Evolutionary conservation across 2,113 vertebrate genomes (phyloP), one percentile per base, ranked within the genome.

Genomic region (Ceratotherium simum): DNA sequence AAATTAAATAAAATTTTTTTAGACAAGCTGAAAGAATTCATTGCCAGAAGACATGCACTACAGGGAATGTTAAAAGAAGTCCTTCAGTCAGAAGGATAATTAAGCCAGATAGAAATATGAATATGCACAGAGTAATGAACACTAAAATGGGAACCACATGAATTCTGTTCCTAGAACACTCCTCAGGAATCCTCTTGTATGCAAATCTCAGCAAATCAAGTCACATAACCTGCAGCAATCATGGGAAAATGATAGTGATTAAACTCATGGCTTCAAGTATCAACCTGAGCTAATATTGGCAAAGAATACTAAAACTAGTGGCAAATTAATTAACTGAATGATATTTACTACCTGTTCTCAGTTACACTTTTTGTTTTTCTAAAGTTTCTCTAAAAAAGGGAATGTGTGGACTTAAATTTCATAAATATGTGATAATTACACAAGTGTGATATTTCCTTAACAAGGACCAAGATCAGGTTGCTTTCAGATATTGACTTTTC

Each of bases 351-450:
- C 58, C 12, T 89, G 8, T 60, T 76, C 36, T 87, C 33, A 36
- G 17, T 70, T 78, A 75, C 69, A 8, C 27, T 96, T 3, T 87
- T 87, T 96, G 25, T 31, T 80, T 90, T 31, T 75, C 76, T 89
- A 12, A 60, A n/a, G 5, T 64, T 92, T 13, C 54, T 95, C 29
- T 64, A 69, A 70, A 39, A 69, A 91, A 81, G 27, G 54, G 8
- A 82, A 51, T 81, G 1, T 51, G 46, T 16, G 20, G 8, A 58
- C 8, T 36, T 70, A 6, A 83, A 46, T 83, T 83, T 89, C 78
- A 83, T 42, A 70, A 78, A 64, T 78, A 18, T 33, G 4, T 92
- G 29, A 46, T 60, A 83, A 83, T 64, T 79, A 17, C 7, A 31
- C 11, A 73, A 73, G 20, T 70, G 10, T 83, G 33, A 33, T 58